Conservation (phyloP, 2,113 vertebrate genomes). For the Suncus etruscus region DNA sequence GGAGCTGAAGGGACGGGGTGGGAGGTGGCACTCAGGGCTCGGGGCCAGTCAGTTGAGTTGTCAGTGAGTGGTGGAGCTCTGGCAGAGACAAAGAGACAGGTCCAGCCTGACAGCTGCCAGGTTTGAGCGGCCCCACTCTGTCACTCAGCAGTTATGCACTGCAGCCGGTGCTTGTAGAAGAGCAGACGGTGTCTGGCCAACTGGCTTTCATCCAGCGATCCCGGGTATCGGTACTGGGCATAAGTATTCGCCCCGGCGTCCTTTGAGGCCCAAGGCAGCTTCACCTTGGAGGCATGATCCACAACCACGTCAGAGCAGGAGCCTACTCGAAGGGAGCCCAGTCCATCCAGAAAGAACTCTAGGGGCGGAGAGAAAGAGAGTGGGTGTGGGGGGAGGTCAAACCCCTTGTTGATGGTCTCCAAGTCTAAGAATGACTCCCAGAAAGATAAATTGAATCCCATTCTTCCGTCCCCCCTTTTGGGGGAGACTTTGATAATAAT, state of each 20-base stretch:
- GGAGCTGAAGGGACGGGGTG: background rate
- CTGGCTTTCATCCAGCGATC: conserved; percentile 81
- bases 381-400: too few relatives aligned
- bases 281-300: conserved; percentile 94
- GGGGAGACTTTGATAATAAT: too few relatives aligned
- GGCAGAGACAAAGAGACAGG: conserved; percentile 55
- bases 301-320: conserved; percentile 93
- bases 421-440: too few relatives aligned
- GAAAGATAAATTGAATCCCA: too few relatives aligned
- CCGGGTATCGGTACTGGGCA: conserved; percentile 91
- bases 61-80: conserved; percentile 33
- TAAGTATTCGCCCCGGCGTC: conserved; percentile 87
- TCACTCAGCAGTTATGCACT: conserved; percentile 91
- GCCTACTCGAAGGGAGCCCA: conserved; percentile 92
- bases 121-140: background rate
- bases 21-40: background rate
- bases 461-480: too few relatives aligned
- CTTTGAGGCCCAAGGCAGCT: conserved; percentile 90
- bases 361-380: background rate
- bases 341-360: conserved; percentile 96
- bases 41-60: conserved; percentile 1
- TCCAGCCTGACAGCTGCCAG: conserved; percentile 49
- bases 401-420: too few relatives aligned
- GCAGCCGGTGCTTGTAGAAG: conserved; percentile 93
- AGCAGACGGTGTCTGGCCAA: conserved; percentile 83